Conservation (phyloP, 2,888 invertebrate species). For the Keiferia lycopersicella region DNA sequence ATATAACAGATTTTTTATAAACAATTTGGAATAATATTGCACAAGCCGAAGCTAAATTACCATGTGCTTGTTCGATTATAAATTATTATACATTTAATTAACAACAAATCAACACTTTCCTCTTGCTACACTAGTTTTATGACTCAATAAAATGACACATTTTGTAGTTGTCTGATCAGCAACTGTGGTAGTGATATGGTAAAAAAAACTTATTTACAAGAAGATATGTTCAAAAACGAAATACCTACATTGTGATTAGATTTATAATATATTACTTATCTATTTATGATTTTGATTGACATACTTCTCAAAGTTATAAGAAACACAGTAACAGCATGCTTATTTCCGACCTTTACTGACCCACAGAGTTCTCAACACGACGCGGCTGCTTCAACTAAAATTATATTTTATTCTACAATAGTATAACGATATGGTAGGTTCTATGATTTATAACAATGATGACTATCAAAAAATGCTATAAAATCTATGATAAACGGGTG, state of each 20-base stretch:
- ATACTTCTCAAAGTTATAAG: neutral
- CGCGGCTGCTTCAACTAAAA: conserved; percentile 34
- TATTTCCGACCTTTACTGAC: conserved; percentile 22
- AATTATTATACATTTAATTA: conserved; percentile 73
- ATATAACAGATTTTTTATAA: conserved; percentile 71
- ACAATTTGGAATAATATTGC: conserved; percentile 80
- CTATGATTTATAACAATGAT: conserved; percentile 34
- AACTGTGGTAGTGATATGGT: conserved; percentile 33
- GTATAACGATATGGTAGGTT: conserved; percentile 12
- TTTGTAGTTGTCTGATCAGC: conserved; percentile 38
- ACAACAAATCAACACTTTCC: conserved; percentile 75
- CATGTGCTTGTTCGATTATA: conserved; percentile 62
- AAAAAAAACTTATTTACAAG: neutral
- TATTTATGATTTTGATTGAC: neutral
- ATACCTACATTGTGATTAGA: neutral
- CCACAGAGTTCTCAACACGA: conserved; percentile 30
- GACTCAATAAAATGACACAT: conserved; percentile 60
- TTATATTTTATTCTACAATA: conserved; percentile 17
- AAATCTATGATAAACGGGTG: conserved; percentile 27
- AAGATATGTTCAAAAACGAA: conserved; percentile 2
- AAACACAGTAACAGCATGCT: neutral
- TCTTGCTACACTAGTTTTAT: conserved; percentile 55
- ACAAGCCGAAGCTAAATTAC: conserved; percentile 75
- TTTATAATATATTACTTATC: neutral
- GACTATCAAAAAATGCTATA: conserved; percentile 47